Evolutionary conservation across 2,797 vertebrate species (phyloP).

Genomic region (Artibeus lituratus): DNA sequence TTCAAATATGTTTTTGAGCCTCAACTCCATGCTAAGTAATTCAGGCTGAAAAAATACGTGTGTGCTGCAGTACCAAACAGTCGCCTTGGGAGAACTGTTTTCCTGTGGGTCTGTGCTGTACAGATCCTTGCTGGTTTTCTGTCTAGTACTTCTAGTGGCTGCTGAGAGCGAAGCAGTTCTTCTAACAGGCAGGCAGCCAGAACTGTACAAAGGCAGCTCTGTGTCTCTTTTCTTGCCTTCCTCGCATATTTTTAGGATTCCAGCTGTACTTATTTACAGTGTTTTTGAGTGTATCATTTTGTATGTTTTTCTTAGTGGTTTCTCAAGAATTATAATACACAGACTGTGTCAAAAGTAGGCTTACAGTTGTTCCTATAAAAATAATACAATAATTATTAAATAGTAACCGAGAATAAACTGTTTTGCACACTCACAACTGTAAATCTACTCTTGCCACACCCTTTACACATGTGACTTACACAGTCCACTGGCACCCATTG

Average conservation of each 20-base stretch:
- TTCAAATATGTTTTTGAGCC: not conserved
- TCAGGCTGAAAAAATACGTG: not conserved
- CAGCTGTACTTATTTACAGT: not conserved
- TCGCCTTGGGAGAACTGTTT: not conserved
- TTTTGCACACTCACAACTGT: not conserved
- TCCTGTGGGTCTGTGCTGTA: not conserved
- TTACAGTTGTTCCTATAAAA: not conserved
- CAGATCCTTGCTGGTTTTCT: not conserved
- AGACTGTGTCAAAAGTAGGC: not conserved
- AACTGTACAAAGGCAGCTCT: not conserved
- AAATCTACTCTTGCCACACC: not conserved
- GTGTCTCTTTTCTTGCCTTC: not conserved
- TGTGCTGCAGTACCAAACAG: not conserved
- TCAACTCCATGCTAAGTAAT: not conserved
- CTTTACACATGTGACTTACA: not conserved
- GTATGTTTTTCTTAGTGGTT: not conserved
- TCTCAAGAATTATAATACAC: not conserved
- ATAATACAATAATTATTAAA: not conserved
- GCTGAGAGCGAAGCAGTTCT: not conserved
- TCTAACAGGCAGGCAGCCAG: not conserved
- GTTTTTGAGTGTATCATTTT: not conserved
- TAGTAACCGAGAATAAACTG: not conserved
- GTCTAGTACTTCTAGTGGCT: not conserved
- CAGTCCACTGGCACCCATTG: no score
- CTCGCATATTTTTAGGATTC: not conserved